Conservation (phyloP, 1,140 invertebrate genomes). For the Meloidogyne floridensis region DNA sequence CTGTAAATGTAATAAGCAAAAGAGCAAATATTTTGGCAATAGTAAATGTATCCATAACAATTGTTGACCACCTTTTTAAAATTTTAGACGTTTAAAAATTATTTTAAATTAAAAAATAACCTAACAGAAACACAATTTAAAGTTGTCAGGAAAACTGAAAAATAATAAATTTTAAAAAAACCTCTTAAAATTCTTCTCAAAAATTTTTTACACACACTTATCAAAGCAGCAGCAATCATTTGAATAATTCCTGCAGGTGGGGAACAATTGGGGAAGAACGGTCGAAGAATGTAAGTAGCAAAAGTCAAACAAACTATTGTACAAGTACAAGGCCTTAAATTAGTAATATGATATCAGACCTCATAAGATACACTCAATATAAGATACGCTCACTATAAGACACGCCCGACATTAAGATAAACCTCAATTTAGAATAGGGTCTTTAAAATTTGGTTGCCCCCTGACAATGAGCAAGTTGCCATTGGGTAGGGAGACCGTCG, state of each 20-base stretch:
- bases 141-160: constrained; percentile 48
- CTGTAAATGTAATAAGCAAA: constrained; percentile 59
- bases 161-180: neutral
- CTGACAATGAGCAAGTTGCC: too few relatives aligned
- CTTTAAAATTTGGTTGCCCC: too few relatives aligned
- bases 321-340: constrained; percentile 70
- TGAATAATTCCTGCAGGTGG: constrained; percentile 76
- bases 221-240: constrained; percentile 75
- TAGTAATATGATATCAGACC: neutral
- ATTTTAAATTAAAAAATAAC: constrained; percentile 80
- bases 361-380: too few relatives aligned
- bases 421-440: too few relatives aligned
- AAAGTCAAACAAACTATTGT: constrained; percentile 92
- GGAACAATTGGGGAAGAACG: constrained; percentile 83
- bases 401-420: too few relatives aligned
- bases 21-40: constrained; percentile 72
- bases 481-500: too few relatives aligned
- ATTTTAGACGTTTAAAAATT: neutral
- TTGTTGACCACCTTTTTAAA: constrained; percentile 19
- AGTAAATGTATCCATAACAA: constrained; percentile 90
- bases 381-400: too few relatives aligned
- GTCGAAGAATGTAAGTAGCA: constrained; percentile 85
- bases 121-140: constrained; percentile 84
- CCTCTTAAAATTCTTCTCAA: neutral
- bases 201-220: constrained; percentile 35